Evolutionary conservation across 2,888 invertebrate genomes (phyloP), one percentile per base, ranked within the genome.

Genomic region (Napeogenes inachia): DNA sequence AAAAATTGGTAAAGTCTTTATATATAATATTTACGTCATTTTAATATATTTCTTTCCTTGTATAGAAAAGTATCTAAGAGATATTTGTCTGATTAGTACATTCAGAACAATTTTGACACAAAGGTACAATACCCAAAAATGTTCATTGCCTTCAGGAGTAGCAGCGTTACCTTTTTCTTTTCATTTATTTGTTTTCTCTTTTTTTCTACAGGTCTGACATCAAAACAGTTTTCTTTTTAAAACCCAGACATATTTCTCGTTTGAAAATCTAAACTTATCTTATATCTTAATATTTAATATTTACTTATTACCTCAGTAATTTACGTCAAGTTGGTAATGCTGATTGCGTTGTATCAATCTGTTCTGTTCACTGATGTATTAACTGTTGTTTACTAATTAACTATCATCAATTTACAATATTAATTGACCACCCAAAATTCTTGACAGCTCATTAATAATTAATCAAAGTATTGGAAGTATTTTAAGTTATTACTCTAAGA

Each of bases 181-280:
- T 61, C 57, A 60, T 54, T 45, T 55, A 35, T 46, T 35, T 60
- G 62, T 60, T 57, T 57, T 55, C 47, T 57, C 57, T 59, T 3
- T 58, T 59, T 54, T 64, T 63, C 67, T 61, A 61, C 57, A 53
- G 59, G 61, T 56, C 45, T 47, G 59, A 59, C 54, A 53, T 46
- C 45, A 66, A 56, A 55, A 54, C 45, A 66, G 57, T 62, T 63
- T 64, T 35, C 58, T 66, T 64, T 56, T 47, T 59, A 58, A 62
- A 56, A 45, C 30, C 45, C 56, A 45, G 60, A 61, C 61, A 57
- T 61, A 68, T 66, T 68, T 64, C 64, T 64, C 59, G 58, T 63
- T 66, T 58, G 56, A 54, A 58, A 64, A 63, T 58, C 45, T 57
- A 55, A 53, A 58, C 60, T 21, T 21, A 54, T 38, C 61, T 56